Evolutionary conservation across 2,113 vertebrate genomes (phyloP).

Genomic region (Andinoacara biseriatus): DNA sequence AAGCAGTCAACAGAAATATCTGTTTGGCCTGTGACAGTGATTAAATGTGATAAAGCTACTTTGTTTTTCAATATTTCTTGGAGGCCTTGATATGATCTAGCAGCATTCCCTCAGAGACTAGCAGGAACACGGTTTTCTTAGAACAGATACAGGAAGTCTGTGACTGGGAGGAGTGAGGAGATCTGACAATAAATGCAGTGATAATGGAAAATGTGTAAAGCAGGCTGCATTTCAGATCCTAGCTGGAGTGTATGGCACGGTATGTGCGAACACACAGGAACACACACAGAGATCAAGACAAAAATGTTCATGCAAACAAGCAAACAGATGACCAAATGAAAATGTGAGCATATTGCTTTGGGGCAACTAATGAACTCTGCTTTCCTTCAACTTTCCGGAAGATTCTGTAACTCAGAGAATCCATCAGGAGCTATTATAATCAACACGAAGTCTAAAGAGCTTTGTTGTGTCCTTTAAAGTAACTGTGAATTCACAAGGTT

Average conservation of each 20-base stretch:
- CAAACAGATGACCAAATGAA: background rate
- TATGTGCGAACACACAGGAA: background rate
- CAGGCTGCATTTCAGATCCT: background rate
- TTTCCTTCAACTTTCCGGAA: background rate
- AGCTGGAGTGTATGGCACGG: background rate
- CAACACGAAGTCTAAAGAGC: background rate
- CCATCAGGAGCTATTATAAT: background rate
- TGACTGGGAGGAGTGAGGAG: background rate
- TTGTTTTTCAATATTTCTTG: background rate
- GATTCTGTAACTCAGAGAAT: background rate
- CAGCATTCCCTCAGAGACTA: background rate
- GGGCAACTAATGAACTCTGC: background rate
- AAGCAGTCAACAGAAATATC: background rate
- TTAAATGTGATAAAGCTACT: background rate
- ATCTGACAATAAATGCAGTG: slow-evolving; percentile 2
- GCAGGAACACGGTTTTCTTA: background rate
- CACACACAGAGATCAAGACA: background rate
- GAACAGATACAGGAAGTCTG: background rate
- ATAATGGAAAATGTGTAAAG: slow-evolving; percentile 38
- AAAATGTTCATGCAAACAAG: background rate
- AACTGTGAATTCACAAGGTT: background rate
- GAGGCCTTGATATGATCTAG: background rate
- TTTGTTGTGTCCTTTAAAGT: background rate
- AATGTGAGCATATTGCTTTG: background rate
- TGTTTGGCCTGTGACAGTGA: background rate